Conservation (phyloP, 2,113 vertebrate genomes). For the Paracanthobrama guichenoti region DNA sequence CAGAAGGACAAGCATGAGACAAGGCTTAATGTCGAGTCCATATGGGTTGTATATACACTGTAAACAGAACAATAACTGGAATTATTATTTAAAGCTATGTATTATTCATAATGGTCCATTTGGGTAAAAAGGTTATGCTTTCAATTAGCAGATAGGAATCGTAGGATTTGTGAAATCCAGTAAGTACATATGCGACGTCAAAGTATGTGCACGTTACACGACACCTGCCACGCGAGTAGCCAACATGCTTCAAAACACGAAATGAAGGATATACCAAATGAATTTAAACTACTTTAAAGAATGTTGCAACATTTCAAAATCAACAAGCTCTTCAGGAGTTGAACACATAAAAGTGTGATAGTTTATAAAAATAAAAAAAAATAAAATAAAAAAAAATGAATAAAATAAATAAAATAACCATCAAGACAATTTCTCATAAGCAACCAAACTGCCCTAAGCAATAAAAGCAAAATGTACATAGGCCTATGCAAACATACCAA, state of each 20-base stretch:
- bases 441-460: not conserved
- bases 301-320: not conserved
- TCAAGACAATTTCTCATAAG: not conserved
- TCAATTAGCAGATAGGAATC: not conserved
- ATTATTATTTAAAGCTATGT: not conserved
- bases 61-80: not conserved
- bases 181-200: not conserved
- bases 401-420: not conserved
- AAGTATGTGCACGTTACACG: not conserved
- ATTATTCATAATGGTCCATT: not conserved
- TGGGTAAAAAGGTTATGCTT: not conserved
- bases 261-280: not conserved
- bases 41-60: no score
- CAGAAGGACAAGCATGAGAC: no score
- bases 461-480: not conserved
- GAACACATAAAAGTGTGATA: not conserved
- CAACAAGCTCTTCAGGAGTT: not conserved
- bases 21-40: no score
- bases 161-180: not conserved
- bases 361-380: not conserved
- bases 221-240: not conserved
- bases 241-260: slow-evolving; percentile 5
- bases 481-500: not conserved
- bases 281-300: not conserved
- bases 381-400: no score